phyloP scores from a whole-genome alignment of 2,797 vertebrate genomes.

The Cryptoblepharus egeriae region DNA sequence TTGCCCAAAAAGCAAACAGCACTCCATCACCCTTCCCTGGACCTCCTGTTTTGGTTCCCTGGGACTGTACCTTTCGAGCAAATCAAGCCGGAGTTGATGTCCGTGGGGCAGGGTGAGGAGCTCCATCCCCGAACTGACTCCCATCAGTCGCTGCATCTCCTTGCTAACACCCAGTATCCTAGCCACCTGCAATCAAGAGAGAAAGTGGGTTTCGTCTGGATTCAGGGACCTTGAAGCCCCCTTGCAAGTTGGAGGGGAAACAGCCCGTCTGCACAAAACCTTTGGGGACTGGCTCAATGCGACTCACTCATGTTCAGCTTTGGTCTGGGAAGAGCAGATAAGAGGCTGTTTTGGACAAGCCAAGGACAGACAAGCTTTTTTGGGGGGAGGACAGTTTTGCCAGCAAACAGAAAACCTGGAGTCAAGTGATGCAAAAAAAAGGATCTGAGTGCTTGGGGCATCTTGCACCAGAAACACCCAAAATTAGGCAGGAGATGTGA shows the following conservation, averaged over 20 bases:
- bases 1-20: too few relatives aligned
- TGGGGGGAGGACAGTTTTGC: too few relatives aligned
- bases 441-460: too few relatives aligned
- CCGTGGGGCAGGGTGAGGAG: slow-evolving; percentile 96
- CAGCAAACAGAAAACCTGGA: too few relatives aligned
- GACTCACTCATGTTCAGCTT: neutral
- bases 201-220: slow-evolving; percentile 61
- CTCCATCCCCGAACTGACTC: slow-evolving; percentile 95
- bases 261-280: neutral
- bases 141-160: slow-evolving; percentile 96
- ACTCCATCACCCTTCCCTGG: too few relatives aligned
- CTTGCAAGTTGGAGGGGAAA: neutral
- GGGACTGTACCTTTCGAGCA: slow-evolving; percentile 89
- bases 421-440: too few relatives aligned
- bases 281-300: neutral
- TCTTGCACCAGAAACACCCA: too few relatives aligned
- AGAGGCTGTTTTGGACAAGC: neutral
- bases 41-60: fast-evolving
- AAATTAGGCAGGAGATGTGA: too few relatives aligned
- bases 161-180: slow-evolving; percentile 93
- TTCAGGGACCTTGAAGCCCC: slow-evolving; percentile 21
- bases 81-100: slow-evolving; percentile 94
- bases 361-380: neutral
- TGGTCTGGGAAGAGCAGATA: neutral
- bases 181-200: slow-evolving; percentile 84